Base-by-base conservation (phyloP, 2,888 invertebrate species). In the Synanthedon myopaeformis region DNA sequence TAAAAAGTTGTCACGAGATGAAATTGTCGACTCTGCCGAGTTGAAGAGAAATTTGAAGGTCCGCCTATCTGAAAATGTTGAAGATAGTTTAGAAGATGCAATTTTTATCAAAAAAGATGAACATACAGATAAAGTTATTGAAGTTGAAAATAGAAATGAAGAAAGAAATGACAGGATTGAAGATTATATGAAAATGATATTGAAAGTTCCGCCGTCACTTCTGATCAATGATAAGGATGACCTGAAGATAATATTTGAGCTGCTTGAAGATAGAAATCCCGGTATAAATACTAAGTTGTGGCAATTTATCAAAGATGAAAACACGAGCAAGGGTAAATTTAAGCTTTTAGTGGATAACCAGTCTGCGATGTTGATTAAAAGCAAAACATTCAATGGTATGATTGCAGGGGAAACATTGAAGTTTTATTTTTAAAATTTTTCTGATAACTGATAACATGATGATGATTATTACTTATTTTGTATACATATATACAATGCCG, bases 231-330 rank as follows among this genome's bases (percentile, higher is more conserved):
- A 68, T n/a, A 73, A 74, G 42, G 79, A 84, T 0, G 83, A 83
- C 53, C 61, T 86, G 52, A 76, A 72, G 23, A 72, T 84, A 0
- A 74, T 86, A 1, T 77, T 86, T 14, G 81, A 83, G 58, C 55
- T 85, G 1, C 59, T 86, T 0, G 81, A 84, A 64, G 81, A 85
- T 51, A 80, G 81, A 51, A 86, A 85, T 42, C 82, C 84, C 0
- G 83, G 81, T 0, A 56, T 86, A 5, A 83, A 83, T 51, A 82
- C 83, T 0, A 81, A 83, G 49, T 42, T 81, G 2, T 85, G 85
- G 85, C 69, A 76, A 51, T 61, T 83, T 0, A 68, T 63, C 4
- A 67, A 71, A 0, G 72, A 76, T 0, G 59, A 62, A 0, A 76
- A 76, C n/a, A 74, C 73, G 0, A 70, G 67, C 8, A 74, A 71